Base-by-base conservation (phyloP, 2,888 invertebrate species). In the Argynnis bischoffii region DNA sequence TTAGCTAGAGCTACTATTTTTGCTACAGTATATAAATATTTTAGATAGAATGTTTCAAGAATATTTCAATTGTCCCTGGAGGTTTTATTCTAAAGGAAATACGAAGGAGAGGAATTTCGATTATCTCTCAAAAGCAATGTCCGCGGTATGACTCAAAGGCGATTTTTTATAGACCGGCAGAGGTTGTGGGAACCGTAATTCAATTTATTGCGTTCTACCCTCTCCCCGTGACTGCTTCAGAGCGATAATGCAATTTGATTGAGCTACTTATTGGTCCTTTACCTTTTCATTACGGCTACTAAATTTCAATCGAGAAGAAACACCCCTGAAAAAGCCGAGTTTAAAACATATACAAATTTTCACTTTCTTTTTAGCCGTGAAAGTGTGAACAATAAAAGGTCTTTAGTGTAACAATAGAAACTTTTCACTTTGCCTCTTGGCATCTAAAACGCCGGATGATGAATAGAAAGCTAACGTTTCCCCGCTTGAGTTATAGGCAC, bases 261-360 rank as follows among this genome's bases (percentile, higher is more conserved):
- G 84, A 85, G 86, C 87, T 86, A 85, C 89, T 92, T 89, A 92
- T 87, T 88, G 88, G 84, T 82, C 81, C 85, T 89, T 90, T 89
- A 86, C 86, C 84, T 84, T 87, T 88, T 87, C 86, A 90, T 89
- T 88, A 86, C 78, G 66, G 69, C 77, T 77, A 78, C 81, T 78
- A 82, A 83, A 81, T 84, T 84, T 83, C 81, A 79, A 84, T 83
- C 72, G 75, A 74, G 78, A 75, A 71, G 71, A 78, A 75, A 68
- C 68, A 64, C 61, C 63, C 16, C 31, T 67, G 16, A 76, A 78
- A 77, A 73, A 73, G 74, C 70, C 74, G 67, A 64, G 56, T 73
- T 74, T 64, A 55, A 76, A 75, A 75, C 67, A 70, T 73, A 70
- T 78, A 75, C 69, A 71, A 67, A 72, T 73, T 73, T 75, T 75